Evolutionary conservation across 2,888 invertebrate genomes (phyloP).

Genomic region (Tenthredo livida): DNA sequence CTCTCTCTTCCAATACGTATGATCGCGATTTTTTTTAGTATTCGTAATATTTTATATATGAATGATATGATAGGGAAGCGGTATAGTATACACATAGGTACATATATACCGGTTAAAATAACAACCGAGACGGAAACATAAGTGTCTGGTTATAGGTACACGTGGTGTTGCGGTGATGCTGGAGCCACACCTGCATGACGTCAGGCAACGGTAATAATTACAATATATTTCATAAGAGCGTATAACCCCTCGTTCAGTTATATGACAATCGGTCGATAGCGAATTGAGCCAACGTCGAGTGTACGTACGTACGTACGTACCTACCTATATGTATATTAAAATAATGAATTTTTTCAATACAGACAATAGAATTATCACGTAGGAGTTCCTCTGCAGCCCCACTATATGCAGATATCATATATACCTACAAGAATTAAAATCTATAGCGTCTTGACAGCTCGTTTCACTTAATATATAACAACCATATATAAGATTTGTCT

Average conservation of each 20-base stretch:
- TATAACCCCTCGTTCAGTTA: constrained; percentile 55
- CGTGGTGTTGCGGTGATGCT: constrained; percentile 33
- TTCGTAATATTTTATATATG: background rate
- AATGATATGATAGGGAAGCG: background rate
- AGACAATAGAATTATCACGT: background rate
- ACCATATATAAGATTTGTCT: background rate
- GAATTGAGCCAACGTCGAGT: constrained; percentile 44
- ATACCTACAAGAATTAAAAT: background rate
- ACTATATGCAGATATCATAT: background rate
- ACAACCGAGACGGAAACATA: background rate
- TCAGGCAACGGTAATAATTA: constrained; percentile 66
- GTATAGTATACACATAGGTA: background rate
- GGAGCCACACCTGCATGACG: constrained; percentile 69
- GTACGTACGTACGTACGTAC: background rate
- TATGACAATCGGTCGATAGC: constrained; percentile 34
- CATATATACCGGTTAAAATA: background rate
- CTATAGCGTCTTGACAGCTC: background rate
- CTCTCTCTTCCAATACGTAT: too few relatives aligned
- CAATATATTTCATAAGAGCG: constrained; percentile 65
- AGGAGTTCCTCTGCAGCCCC: background rate
- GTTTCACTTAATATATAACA: background rate
- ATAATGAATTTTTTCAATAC: background rate
- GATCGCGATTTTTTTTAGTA: background rate
- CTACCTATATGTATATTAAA: background rate
- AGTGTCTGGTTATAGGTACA: background rate